Conservation (phyloP, 1,140 invertebrate species). For the Hylyphantes graminicola region DNA sequence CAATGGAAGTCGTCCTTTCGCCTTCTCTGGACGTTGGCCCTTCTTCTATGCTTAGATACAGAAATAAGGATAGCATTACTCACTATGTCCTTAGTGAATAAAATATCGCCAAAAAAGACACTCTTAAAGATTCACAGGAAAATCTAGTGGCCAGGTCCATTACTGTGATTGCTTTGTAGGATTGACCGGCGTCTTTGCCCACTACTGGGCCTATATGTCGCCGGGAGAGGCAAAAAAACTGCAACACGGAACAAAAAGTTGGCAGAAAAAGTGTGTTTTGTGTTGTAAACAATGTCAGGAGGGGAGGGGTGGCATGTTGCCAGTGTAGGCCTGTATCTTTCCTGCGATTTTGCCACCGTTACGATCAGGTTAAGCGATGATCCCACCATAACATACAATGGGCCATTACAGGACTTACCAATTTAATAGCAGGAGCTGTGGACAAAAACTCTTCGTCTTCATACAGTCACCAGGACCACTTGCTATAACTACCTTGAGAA, state of each 20-base stretch:
- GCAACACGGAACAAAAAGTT: constrained; percentile 23
- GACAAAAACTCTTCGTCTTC: no score
- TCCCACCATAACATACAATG: no score
- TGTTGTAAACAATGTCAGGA: constrained; percentile 26
- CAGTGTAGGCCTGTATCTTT: constrained; percentile 12
- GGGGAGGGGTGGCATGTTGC: constrained; percentile 25
- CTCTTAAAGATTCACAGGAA: constrained; percentile 14
- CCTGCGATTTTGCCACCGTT: constrained; percentile 16
- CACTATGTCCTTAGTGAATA: constrained; percentile 26
- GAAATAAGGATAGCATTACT: no score
- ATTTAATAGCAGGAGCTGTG: no score
- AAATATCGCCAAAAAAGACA: constrained; percentile 13
- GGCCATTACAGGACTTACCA: no score
- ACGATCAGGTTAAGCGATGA: no score
- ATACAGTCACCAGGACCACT: no score
- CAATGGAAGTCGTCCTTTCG: no score
- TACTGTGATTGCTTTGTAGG: constrained; percentile 24
- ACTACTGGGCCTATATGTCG: constrained; percentile 22
- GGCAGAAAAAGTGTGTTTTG: constrained; percentile 33
- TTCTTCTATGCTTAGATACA: no score
- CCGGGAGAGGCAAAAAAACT: background rate
- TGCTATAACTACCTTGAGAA: no score
- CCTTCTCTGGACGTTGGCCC: no score
- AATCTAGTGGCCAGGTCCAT: constrained; percentile 37
- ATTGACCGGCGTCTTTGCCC: constrained; percentile 12